Base-by-base conservation (phyloP, 2,797 vertebrate species). In the Acrossocheilus wenchowensis region DNA sequence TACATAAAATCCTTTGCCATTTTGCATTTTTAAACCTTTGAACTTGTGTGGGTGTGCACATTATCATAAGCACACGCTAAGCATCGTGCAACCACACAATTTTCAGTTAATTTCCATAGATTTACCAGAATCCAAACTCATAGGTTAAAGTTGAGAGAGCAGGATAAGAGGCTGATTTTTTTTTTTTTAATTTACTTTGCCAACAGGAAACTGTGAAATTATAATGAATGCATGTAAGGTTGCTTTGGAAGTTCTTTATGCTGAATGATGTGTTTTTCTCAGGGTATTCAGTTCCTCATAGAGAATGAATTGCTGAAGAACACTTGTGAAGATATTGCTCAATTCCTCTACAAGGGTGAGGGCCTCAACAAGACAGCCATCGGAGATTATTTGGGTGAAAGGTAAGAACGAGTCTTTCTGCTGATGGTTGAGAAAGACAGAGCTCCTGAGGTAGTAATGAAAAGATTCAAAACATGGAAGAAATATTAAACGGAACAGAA, bases 351-450 rank as follows among this genome's bases (percentile, higher is more conserved):
- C 88, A 99, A 98, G 87, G 98, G 98, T 1, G 98, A 99, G 88
- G 98, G 98, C 48, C 97, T 99, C 78, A 99, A 99, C 93, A 99
- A 99, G 87, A 99, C 97, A 0, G 98, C 98, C 88, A 99, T 99
- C 0, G 98, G 98, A 0, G 98, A 99, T 94, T 99, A 98, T 94
- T 95, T 99, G 69, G 98, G 98, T 1, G 97, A 99, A 95, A 96
- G 98, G 98, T 97, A 73, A 90, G 90, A 30, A 41, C 19, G 21
- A n/a, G 12, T 57, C 52, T 2, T 17, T 48, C 26, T 34, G 34
- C 26, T 82, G 19, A 80, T 48, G 66, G 34, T 60, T 21, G 0
- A 74, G 73, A 52, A 41, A 26, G 41, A 19, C 34, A 50, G 11
- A 21, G 43, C 78, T 80, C 2, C 2, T 57, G 15, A 60, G 34